Percentiles rank a stretch among this genome's conserved stretches.
Evolutionary conservation across 2,113 vertebrate genomes (phyloP).

Genomic region (Anthoscopus minutus): DNA sequence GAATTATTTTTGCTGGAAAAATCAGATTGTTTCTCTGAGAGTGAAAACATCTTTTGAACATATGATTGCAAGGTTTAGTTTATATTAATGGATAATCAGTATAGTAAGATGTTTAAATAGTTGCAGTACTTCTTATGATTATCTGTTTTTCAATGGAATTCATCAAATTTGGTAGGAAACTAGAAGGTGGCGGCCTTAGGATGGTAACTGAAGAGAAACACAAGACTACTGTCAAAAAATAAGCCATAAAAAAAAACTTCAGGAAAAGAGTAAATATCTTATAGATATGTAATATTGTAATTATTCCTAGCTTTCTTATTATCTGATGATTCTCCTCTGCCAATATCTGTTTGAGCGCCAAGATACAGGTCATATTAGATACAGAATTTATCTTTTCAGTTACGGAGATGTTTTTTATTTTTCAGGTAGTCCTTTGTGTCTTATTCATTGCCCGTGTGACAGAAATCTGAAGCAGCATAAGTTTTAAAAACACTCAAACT

Average conservation of each 20-base stretch:
- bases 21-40: background rate
- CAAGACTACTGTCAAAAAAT: slow-evolving; percentile 72
- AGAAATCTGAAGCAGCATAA: background rate
- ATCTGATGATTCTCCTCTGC: background rate
- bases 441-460: background rate
- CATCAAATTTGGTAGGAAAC: slow-evolving; percentile 78
- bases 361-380: background rate
- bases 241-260: slow-evolving; percentile 79
- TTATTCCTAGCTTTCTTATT: background rate
- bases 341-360: background rate
- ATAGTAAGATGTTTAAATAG: background rate
- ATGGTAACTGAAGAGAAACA: slow-evolving; percentile 79
- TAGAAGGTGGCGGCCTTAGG: slow-evolving; percentile 82
- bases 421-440: background rate
- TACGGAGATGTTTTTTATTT: background rate
- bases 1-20: background rate
- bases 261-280: slow-evolving; percentile 74
- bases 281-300: background rate
- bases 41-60: background rate
- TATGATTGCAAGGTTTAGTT: background rate
- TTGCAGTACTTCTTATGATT: background rate
- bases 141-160: slow-evolving; percentile 67
- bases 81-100: background rate
- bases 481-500: background rate
- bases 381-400: background rate